Conservation (phyloP, 2,113 vertebrate genomes). For the Echinops telfairi region DNA sequence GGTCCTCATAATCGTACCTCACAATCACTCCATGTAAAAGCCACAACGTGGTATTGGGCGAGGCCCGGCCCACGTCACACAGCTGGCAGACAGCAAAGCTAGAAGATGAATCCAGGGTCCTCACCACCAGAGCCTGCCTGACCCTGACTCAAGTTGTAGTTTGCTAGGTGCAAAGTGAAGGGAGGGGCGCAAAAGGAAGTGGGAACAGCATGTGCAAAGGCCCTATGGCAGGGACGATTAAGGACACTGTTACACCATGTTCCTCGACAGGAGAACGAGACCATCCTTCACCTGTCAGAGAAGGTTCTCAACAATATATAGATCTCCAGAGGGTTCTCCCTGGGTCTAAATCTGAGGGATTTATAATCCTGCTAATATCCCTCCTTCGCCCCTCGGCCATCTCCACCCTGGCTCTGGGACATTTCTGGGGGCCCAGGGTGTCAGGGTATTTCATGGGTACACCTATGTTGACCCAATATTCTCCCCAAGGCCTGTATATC, state of each 20-base stretch:
- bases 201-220: not conserved
- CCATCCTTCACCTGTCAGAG: not conserved
- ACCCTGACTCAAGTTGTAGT: not conserved
- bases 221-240: not conserved
- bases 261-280: not conserved
- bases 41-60: not conserved
- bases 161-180: not conserved
- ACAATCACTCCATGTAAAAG: not conserved
- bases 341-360: not conserved
- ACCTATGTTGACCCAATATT: not conserved
- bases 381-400: not conserved
- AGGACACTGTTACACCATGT: not conserved
- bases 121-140: fast-evolving
- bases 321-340: not conserved
- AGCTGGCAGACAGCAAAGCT: not conserved
- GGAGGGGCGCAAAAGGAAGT: not conserved
- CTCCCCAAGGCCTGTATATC: not conserved
- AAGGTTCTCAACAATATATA: not conserved
- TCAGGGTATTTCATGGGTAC: not conserved
- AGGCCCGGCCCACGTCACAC: not conserved
- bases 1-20: not conserved
- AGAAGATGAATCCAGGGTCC: not conserved
- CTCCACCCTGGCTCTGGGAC: not conserved
- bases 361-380: not conserved
- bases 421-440: not conserved